Percentiles rank a stretch among this genome's conserved stretches.
phyloP scores from a whole-genome alignment of 2,113 vertebrate genomes.

The Nerophis lumbriciformis region DNA sequence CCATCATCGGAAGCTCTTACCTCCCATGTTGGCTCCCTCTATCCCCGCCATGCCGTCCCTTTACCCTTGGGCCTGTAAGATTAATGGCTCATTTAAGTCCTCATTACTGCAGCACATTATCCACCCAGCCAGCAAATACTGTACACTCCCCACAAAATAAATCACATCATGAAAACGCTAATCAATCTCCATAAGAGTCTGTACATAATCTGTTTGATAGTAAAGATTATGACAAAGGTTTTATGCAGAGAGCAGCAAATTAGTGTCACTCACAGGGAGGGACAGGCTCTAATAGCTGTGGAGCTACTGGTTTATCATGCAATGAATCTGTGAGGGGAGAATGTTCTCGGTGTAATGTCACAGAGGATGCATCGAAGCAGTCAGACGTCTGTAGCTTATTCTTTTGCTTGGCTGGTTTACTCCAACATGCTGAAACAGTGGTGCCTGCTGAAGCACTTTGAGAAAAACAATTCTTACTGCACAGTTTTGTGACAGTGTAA shows the following conservation, averaged over 20 bases:
- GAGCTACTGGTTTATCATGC: slow-evolving; percentile 30
- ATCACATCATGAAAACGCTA: slow-evolving; percentile 60
- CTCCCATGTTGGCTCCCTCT: slow-evolving; percentile 23
- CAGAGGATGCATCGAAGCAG: slow-evolving; percentile 19
- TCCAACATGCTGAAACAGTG: slow-evolving; percentile 32
- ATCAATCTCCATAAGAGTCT: slow-evolving; percentile 61
- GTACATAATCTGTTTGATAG: slow-evolving; percentile 56
- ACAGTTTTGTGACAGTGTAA: slow-evolving; percentile 28
- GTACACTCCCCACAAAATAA: slow-evolving; percentile 50
- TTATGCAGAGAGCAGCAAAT: slow-evolving; percentile 49
- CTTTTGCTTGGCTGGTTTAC: slow-evolving; percentile 25
- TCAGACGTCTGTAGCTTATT: slow-evolving; percentile 28
- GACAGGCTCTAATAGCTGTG: slow-evolving; percentile 28
- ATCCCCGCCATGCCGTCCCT: slow-evolving; percentile 42
- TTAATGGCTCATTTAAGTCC: slow-evolving; percentile 66
- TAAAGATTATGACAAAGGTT: slow-evolving; percentile 56
- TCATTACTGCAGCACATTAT: slow-evolving; percentile 58
- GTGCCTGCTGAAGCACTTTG: slow-evolving; percentile 42
- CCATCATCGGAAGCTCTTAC: slow-evolving; percentile 9
- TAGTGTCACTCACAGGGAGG: slow-evolving; percentile 41
- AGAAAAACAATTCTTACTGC: slow-evolving; percentile 28
- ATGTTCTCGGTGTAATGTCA: slow-evolving; percentile 8
- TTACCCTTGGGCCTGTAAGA: slow-evolving; percentile 62
- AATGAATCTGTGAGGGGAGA: slow-evolving; percentile 17
- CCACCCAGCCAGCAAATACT: slow-evolving; percentile 31